A percentile compares a stretch with the other conserved stretches of the same genome.
Conservation (phyloP, 2,888 invertebrate species). For the Panorpa germanica region DNA sequence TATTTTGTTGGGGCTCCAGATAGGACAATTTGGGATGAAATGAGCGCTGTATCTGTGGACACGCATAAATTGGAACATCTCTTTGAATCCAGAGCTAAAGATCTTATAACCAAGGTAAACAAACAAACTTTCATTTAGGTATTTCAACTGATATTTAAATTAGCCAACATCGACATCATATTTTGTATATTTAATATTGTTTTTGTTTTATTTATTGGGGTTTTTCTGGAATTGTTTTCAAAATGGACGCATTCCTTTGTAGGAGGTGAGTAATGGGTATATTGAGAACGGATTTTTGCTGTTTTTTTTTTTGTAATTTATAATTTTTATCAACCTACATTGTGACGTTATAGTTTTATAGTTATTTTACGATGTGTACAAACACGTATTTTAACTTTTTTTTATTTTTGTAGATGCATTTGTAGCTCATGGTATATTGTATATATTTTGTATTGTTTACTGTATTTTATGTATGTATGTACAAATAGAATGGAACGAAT, state of each 20-base stretch:
- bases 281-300: not conserved
- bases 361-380: constrained; percentile 6
- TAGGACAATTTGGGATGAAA: constrained; percentile 84
- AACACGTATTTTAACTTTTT: constrained; percentile 5
- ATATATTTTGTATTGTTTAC: not conserved
- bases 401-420: constrained; percentile 11
- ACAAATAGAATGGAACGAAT: no score
- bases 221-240: not conserved
- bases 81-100: constrained; percentile 93
- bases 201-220: not conserved
- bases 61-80: constrained; percentile 86
- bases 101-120: constrained; percentile 79
- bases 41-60: constrained; percentile 70
- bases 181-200: not conserved
- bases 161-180: not conserved
- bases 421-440: not conserved
- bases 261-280: no score
- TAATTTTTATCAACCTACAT: not conserved
- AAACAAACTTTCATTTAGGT: no score
- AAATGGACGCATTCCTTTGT: no score
- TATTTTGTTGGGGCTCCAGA: no score
- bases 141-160: no score
- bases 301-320: constrained; percentile 1
- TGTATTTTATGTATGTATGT: no score
- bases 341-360: constrained; percentile 1